A percentile compares a stretch with the other conserved stretches of the same genome.
These are phyloP conservation scores for Meteorus cinctellus DNA, from an alignment of 2,888 invertebrate genomes.

Conservation along the genomic window DNA sequence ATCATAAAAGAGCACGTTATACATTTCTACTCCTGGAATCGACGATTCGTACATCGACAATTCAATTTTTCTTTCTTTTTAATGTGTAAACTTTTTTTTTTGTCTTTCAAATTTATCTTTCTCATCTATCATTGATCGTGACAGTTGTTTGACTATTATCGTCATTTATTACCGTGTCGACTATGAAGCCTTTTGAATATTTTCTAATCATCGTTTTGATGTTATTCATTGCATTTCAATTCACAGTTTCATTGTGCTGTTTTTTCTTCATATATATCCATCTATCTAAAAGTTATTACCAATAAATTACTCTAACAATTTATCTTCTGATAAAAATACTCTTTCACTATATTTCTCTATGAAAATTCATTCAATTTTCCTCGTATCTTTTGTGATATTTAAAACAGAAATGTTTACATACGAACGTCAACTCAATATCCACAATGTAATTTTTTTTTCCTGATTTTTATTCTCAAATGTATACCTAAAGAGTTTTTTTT, in stretches of 20 bases:
- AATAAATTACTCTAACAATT: not conserved
- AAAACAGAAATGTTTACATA: not conserved
- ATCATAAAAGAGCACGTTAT: slow-evolving; percentile 58
- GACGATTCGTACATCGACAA: slow-evolving; percentile 34
- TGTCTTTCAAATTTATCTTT: not conserved
- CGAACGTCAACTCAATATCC: not conserved
- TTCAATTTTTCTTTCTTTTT: slow-evolving; percentile 8
- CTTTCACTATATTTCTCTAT: not conserved
- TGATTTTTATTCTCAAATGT: not conserved
- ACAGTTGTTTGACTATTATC: not conserved
- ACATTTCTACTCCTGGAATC: slow-evolving; percentile 34
- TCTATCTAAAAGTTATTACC: too few relatives aligned
- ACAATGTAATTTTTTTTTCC: not conserved
- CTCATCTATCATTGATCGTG: not conserved
- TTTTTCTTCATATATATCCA: not conserved
- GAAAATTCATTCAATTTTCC: not conserved
- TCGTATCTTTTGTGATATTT: not conserved
- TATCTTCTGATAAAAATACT: not conserved
- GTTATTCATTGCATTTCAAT: not conserved
- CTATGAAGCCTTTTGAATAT: too few relatives aligned
- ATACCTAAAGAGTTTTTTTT: not conserved
- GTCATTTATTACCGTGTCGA: too few relatives aligned
- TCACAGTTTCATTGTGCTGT: too few relatives aligned
- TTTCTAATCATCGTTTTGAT: not conserved
- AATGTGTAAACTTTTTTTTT: not conserved